A percentile compares a stretch with the other conserved stretches of the same genome.
These are phyloP conservation scores for Terrapene triunguis DNA, from an alignment of 2,113 vertebrate genomes.

Conservation along the genomic window DNA sequence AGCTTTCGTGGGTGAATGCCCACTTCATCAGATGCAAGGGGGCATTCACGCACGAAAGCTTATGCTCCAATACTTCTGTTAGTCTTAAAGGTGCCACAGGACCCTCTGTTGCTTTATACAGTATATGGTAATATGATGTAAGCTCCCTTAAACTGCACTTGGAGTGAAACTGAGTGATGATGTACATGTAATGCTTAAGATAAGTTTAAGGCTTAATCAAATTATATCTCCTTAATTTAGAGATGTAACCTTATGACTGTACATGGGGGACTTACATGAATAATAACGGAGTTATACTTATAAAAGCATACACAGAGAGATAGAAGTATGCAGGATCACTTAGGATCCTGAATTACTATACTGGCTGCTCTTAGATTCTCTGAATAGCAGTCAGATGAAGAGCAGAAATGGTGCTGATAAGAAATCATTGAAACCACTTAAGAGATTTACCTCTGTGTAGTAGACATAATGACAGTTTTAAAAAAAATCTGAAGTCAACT, in stretches of 20 bases:
- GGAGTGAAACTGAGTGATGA: not conserved
- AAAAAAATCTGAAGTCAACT: not conserved
- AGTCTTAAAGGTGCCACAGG: too few species aligned
- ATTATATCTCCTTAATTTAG: not conserved
- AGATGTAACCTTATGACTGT: not conserved
- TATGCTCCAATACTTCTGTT: too few species aligned
- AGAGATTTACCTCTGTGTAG: not conserved
- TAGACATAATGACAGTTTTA: not conserved
- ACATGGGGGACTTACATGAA: not conserved
- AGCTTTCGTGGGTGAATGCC: too few species aligned
- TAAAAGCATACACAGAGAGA: not conserved
- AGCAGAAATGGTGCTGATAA: rapidly evolving
- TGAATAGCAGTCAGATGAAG: not conserved
- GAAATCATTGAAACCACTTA: not conserved
- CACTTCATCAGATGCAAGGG: too few species aligned
- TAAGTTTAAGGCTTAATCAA: not conserved
- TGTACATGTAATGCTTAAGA: not conserved
- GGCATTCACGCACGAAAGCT: too few species aligned
- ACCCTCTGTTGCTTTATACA: rapidly evolving
- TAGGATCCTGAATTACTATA: not conserved
- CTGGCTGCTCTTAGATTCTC: not conserved
- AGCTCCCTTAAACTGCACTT: not conserved
- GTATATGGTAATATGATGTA: rapidly evolving
- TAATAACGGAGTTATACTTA: not conserved
- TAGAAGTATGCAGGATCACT: too few species aligned